A percentile compares a stretch with the other conserved stretches of the same genome.
phyloP scores from a whole-genome alignment of 2,797 vertebrate genomes.

The Karalla daura region DNA sequence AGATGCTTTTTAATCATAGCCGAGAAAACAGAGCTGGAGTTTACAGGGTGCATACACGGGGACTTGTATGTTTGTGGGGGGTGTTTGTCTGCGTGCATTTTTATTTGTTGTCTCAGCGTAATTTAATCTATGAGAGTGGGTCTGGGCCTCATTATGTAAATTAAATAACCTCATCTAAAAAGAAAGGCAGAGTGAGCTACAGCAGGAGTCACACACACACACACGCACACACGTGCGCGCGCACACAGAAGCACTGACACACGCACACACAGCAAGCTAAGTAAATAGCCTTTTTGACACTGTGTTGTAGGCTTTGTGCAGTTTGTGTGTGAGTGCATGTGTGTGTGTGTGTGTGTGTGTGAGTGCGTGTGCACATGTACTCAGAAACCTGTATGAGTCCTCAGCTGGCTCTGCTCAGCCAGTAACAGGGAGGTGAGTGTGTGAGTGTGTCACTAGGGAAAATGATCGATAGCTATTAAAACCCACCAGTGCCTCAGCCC shows the following conservation, averaged over 20 bases:
- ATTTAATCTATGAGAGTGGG: constrained; percentile 81
- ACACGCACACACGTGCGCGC: constrained; percentile 34
- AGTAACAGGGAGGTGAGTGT: constrained; percentile 74
- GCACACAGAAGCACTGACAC: constrained; percentile 33
- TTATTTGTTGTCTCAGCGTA: constrained; percentile 81
- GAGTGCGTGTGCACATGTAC: constrained; percentile 33
- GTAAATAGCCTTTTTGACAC: constrained; percentile 5
- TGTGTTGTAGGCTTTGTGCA: neutral
- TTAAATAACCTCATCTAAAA: constrained; percentile 81
- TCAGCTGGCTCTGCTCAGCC: constrained; percentile 68
- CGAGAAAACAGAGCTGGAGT: constrained; percentile 13
- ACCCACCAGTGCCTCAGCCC: constrained; percentile 73
- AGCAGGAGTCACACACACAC: constrained; percentile 46
- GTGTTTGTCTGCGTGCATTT: constrained; percentile 60
- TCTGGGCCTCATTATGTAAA: constrained; percentile 82
- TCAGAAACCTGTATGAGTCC: constrained; percentile 53
- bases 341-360: constrained; percentile 29
- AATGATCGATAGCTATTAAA: constrained; percentile 88
- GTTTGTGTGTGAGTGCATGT: constrained; percentile 18
- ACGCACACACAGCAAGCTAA: constrained; percentile 1
- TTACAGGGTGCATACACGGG: constrained; percentile 35
- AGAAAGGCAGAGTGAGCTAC: constrained; percentile 68
- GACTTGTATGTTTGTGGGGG: constrained; percentile 56
- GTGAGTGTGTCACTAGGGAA: constrained; percentile 72
- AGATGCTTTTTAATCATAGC: constrained; percentile 19